Evolutionary conservation across 2,888 invertebrate genomes (phyloP).

Genomic region (Xestia ashworthii): DNA sequence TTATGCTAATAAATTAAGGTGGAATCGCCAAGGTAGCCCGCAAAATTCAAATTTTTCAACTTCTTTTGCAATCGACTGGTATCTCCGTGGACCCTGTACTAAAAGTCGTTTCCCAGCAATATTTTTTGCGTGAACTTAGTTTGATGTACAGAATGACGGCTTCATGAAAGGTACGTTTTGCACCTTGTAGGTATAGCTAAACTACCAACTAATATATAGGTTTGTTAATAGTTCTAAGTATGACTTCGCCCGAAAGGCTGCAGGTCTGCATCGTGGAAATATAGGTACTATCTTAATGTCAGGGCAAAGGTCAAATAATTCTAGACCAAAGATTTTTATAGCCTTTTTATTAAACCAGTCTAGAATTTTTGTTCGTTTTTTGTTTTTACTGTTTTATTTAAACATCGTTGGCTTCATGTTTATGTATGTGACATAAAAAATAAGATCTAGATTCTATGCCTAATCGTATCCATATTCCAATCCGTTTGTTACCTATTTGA

Average conservation of each 20-base stretch:
- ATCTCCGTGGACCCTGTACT: too few species aligned
- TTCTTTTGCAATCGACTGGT: too few species aligned
- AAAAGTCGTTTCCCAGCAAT: neutral
- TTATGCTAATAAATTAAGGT: neutral
- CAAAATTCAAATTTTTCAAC: too few species aligned
- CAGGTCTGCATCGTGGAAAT: neutral
- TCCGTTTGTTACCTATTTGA: neutral
- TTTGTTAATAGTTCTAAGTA: neutral
- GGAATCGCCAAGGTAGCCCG: too few species aligned
- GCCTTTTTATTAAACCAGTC: neutral
- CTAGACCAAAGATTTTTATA: conserved; percentile 7
- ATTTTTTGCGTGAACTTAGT: neutral
- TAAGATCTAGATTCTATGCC: neutral
- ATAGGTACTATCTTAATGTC: conserved; percentile 19
- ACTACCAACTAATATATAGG: neutral
- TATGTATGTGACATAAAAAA: neutral
- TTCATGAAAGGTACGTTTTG: neutral
- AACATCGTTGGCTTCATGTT: neutral
- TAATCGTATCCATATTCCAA: neutral
- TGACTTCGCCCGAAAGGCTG: neutral
- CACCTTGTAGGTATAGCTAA: neutral
- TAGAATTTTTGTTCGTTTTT: neutral
- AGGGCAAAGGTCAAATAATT: conserved; percentile 31
- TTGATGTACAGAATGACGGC: neutral
- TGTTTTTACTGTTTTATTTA: neutral